phyloP scores from a whole-genome alignment of 1,140 invertebrate species.

The Armadillidium nasatum region DNA sequence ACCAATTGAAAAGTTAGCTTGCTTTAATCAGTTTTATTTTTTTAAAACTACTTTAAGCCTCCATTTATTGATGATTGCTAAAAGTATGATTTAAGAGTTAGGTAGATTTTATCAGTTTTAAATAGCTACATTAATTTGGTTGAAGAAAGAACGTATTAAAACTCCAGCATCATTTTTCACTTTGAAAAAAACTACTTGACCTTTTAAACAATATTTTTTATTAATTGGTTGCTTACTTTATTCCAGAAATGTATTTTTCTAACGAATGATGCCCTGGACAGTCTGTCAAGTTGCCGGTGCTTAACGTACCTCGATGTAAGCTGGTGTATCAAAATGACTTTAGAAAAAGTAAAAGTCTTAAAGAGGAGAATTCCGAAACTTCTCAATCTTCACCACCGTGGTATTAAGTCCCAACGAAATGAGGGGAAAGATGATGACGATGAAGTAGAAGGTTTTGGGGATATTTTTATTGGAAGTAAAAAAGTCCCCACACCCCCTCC shows the following conservation, averaged over 20 bases:
- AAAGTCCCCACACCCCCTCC: conserved; percentile 32
- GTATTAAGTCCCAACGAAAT: conserved; percentile 8
- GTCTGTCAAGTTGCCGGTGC: conserved; percentile 58
- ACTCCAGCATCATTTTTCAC: no score
- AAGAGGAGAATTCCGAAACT: conserved; percentile 27
- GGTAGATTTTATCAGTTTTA: no score
- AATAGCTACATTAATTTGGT: no score
- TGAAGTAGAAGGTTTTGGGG: background rate
- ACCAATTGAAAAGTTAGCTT: no score
- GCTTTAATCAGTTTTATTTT: no score
- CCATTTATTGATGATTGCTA: no score
- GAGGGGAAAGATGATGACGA: background rate
- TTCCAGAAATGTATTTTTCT: conserved; percentile 62
- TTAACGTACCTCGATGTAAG: conserved; percentile 59
- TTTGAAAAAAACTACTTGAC: no score
- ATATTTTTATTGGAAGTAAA: background rate
- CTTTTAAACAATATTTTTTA: no score
- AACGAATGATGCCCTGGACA: conserved; percentile 59
- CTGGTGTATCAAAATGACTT: conserved; percentile 57
- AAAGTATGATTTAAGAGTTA: no score
- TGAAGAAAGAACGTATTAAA: no score
- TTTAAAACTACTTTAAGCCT: no score
- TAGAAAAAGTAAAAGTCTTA: conserved; percentile 41
- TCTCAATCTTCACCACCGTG: conserved; percentile 32
- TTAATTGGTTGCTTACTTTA: no score